Evolutionary conservation across 2,113 vertebrate species (phyloP).

Genomic region (Tragulus kanchil): DNA sequence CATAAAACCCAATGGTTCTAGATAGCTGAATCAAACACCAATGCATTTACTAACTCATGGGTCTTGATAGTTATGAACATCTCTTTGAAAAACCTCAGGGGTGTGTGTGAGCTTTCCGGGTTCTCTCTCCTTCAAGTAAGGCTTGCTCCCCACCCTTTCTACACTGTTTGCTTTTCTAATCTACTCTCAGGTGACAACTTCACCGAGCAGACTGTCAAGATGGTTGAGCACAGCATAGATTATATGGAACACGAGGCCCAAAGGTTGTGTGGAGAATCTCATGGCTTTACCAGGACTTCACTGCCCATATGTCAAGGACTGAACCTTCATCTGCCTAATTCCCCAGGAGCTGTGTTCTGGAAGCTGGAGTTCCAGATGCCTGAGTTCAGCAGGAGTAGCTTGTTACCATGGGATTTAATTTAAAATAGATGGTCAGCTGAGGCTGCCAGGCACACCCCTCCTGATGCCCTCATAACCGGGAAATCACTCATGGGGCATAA

Average conservation of each 20-base stretch:
- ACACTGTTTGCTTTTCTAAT: not conserved
- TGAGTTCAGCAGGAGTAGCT: not conserved
- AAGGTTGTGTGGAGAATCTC: not conserved
- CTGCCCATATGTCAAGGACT: not conserved
- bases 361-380: not conserved
- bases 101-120: not conserved
- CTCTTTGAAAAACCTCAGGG: not conserved
- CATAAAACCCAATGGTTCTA: not conserved
- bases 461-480: constrained; percentile 17
- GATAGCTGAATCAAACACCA: not conserved
- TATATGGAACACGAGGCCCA: not conserved
- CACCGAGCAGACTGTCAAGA: not conserved
- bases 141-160: not conserved
- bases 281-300: not conserved
- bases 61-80: not conserved
- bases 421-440: not conserved
- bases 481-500: constrained; percentile 35
- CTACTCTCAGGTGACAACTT: not conserved
- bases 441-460: not conserved
- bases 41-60: not conserved
- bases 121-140: not conserved
- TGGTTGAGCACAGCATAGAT: not conserved
- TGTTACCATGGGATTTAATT: constrained; percentile 37
- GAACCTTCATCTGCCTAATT: not conserved
- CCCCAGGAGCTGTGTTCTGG: not conserved